Evolutionary conservation across 30 jellyfish, hydroid and myxozoan genomes (phyloP).

Genomic region (Sanderia malayensis): DNA sequence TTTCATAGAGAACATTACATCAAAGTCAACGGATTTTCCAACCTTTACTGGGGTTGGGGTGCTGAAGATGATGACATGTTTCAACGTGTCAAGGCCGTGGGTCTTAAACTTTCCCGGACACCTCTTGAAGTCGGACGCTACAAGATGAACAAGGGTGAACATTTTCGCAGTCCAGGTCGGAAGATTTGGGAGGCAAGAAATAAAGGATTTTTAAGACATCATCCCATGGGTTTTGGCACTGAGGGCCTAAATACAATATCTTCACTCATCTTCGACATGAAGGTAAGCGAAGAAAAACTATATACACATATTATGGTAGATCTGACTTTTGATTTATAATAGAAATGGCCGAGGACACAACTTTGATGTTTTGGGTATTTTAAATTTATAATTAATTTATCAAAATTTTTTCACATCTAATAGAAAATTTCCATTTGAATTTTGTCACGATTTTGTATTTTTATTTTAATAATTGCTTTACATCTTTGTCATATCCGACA

Average conservation of each 20-base stretch:
- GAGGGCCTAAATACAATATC: slow-evolving; percentile 25
- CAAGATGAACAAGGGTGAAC: slow-evolving; percentile 8
- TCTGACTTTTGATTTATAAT: slow-evolving; percentile 3
- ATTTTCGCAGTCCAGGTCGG: slow-evolving; percentile 19
- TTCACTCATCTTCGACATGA: neutral
- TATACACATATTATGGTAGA: slow-evolving; percentile 5
- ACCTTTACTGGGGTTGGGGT: slow-evolving; percentile 61
- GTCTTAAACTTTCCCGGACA: slow-evolving; percentile 9
- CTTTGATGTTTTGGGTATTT: too few species aligned
- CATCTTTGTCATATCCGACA: too few species aligned
- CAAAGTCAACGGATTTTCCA: slow-evolving; percentile 31
- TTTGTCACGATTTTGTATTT: too few species aligned
- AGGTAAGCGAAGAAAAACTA: neutral
- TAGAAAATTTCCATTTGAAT: too few species aligned
- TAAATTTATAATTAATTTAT: too few species aligned
- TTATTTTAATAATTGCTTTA: too few species aligned
- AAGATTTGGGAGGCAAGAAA: slow-evolving; percentile 21
- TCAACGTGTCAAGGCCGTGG: neutral
- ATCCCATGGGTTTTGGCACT: neutral
- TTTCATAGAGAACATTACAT: slow-evolving; percentile 13
- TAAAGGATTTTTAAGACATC: neutral
- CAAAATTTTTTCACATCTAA: too few species aligned
- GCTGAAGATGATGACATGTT: slow-evolving; percentile 44
- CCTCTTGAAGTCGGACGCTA: slow-evolving; percentile 10
- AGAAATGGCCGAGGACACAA: too few species aligned